Conservation (phyloP, 2,113 vertebrate species). For the Larimichthys polyactis region DNA sequence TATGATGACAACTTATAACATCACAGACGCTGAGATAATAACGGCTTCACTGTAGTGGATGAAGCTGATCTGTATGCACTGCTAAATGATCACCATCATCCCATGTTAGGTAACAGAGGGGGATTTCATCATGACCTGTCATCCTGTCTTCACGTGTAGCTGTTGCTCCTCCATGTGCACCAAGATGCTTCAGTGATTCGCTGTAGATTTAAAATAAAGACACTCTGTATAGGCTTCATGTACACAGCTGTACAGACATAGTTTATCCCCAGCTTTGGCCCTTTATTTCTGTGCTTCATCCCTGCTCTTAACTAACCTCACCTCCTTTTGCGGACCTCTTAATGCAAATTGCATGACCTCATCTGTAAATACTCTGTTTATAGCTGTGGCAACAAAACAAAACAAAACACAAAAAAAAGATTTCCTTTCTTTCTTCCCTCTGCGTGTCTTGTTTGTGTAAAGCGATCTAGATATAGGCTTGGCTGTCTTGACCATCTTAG, state of each 20-base stretch:
- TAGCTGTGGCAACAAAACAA: constrained; percentile 57
- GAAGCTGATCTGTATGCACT: constrained; percentile 55
- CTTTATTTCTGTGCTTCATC: constrained; percentile 52
- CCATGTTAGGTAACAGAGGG: not conserved
- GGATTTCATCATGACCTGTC: constrained; percentile 9
- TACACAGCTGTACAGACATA: constrained; percentile 35
- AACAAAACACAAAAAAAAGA: constrained; percentile 6
- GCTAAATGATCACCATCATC: constrained; percentile 27
- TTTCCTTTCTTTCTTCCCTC: constrained; percentile 49
- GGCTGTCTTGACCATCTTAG: constrained; percentile 71
- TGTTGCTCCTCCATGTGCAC: constrained; percentile 22
- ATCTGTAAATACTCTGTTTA: constrained; percentile 80
- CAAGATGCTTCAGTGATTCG: constrained; percentile 28
- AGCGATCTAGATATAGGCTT: constrained; percentile 59
- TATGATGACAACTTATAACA: constrained; percentile 40
- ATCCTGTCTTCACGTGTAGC: constrained; percentile 20
- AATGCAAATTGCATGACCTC: constrained; percentile 69
- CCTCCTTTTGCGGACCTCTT: constrained; percentile 51
- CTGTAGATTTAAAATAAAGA: constrained; percentile 18
- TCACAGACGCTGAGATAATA: constrained; percentile 27
- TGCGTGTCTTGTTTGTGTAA: constrained; percentile 64
- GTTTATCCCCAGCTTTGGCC: constrained; percentile 19
- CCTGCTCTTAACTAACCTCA: constrained; percentile 25
- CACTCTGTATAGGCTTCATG: constrained; percentile 30
- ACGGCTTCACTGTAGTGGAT: constrained; percentile 24